Percentiles rank a stretch among this genome's conserved stretches.
These are phyloP conservation scores for Sebastes hopkinsi DNA, from an alignment of 2,797 vertebrate genomes.

Conservation along the genomic window DNA sequence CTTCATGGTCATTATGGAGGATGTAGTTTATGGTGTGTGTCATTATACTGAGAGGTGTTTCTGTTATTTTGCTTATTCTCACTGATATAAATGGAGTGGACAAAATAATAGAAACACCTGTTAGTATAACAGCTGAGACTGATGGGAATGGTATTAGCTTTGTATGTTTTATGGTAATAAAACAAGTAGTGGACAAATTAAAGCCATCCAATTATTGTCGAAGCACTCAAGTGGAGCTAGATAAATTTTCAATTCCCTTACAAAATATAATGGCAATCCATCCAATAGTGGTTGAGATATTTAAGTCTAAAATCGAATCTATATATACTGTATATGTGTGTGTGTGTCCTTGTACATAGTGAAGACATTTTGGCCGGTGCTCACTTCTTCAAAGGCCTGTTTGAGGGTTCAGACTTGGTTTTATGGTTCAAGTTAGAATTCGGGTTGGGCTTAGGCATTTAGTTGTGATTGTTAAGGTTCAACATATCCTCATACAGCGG, in stretches of 20 bases:
- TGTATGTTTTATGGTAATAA: background rate
- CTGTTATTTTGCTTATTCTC: background rate
- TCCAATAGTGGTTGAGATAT: background rate
- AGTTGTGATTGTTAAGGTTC: too few species aligned
- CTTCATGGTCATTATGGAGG: background rate
- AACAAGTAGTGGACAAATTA: background rate
- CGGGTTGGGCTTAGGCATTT: too few species aligned
- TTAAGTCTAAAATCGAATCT: background rate
- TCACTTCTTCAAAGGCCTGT: too few species aligned
- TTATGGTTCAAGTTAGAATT: too few species aligned
- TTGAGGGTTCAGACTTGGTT: too few species aligned
- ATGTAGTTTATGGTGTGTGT: background rate
- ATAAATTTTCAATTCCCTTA: background rate
- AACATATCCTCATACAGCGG: too few species aligned
- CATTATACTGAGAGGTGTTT: background rate
- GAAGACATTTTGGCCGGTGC: background rate
- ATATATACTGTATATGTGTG: background rate
- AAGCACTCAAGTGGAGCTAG: background rate
- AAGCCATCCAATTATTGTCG: background rate
- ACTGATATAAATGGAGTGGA: background rate
- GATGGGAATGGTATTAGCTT: background rate
- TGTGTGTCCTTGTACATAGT: background rate
- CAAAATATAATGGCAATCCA: background rate
- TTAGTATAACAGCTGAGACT: background rate
- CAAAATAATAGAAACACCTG: background rate